Conservation (phyloP, 2,888 invertebrate species). For the Harpagoxenus sublaevis region DNA sequence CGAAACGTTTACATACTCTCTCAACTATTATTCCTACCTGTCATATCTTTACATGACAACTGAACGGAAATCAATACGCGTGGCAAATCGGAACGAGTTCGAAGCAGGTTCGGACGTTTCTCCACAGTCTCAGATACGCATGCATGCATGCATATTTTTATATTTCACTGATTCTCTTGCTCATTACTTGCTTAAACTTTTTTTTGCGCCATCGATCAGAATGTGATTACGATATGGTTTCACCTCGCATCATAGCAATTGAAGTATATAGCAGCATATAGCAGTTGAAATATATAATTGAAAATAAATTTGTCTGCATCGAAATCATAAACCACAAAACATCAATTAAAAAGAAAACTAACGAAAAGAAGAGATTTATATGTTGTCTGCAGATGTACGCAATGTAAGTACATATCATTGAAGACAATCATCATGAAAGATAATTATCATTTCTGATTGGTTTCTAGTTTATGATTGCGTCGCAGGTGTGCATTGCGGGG, state of each 20-base stretch:
- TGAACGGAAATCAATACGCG: conserved; percentile 44
- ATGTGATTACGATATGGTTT: not conserved
- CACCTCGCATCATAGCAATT: no score
- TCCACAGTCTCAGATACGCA: not conserved
- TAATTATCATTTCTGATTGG: conserved; percentile 10
- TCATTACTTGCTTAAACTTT: not conserved
- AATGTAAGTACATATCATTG: not conserved
- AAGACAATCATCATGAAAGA: not conserved
- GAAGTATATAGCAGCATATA: not conserved
- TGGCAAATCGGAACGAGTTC: conserved; percentile 30
- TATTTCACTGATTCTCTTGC: not conserved
- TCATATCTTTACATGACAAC: conserved; percentile 43
- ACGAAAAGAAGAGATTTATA: not conserved
- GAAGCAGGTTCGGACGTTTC: not conserved
- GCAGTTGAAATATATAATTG: not conserved
- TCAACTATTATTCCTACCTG: conserved; percentile 52
- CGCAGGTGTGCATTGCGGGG: conserved; percentile 22
- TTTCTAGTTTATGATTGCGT: conserved; percentile 5
- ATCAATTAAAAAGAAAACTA: not conserved
- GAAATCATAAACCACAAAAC: not conserved
- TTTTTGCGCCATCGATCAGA: not conserved
- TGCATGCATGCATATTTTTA: not conserved
- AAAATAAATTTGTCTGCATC: not conserved
- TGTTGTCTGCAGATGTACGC: not conserved
- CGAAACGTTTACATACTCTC: conserved; percentile 29